Base-by-base conservation (phyloP, 2,113 vertebrate species). In the Empidonax traillii region DNA sequence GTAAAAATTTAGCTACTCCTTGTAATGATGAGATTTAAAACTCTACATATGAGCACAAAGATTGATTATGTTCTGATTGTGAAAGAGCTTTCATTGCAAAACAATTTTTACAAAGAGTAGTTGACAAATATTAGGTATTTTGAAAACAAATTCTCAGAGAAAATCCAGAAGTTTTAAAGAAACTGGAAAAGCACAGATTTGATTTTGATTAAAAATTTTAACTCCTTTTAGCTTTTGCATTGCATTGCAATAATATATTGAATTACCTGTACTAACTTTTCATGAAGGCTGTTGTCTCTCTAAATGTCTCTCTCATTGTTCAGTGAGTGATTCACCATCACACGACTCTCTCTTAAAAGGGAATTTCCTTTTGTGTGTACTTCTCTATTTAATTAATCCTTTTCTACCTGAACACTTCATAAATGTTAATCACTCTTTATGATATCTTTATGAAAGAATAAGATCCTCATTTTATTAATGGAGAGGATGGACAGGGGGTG, bases 81-180 rank as follows among this genome's bases (percentile, higher is more conserved):
- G 30, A 55, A 59, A 56, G 27, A 66, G 5, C 7, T 67, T 89
- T 46, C 19, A 14, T 47, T 46, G 17, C 14, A 43, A 37, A 37
- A 3, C 3, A 19, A 22, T 37, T 49, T 55, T 77, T 63, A 22
- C 20, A 30, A 58, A 17, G 15, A 52, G 8, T 21, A 46, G 4
- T 27, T 86, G 16, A 19, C 10, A 92, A 69, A 14, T 65, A 44
- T 17, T 39, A 55, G 28, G 6, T 27, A 22, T 19, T 25, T 21
- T 27, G 5, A 20, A 39, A 68, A 23, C 19, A 41, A 53, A 55
- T 22, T 35, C 35, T 61, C 4, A 25, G 17, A 35, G 35, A 66
- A 19, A 16, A 24, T 1, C 2, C 3, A 4, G 1, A 2, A 35
- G 1, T 41, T 74, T 7, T 25, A 24, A 56, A n/a, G n/a, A n/a